Base-by-base conservation (phyloP, 2,113 vertebrate genomes). In the Python bivittatus region DNA sequence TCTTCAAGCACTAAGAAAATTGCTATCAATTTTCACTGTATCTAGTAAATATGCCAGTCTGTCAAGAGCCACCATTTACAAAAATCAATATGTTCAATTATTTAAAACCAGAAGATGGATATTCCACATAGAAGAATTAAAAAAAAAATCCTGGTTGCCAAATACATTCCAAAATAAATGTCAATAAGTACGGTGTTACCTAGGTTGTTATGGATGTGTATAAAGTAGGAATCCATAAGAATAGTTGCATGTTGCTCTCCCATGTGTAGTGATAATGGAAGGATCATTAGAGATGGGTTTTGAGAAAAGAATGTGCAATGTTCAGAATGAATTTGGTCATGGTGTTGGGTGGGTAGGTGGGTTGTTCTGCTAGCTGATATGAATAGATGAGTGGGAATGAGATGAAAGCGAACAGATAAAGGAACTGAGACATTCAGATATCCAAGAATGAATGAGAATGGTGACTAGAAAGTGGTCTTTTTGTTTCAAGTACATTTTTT, bases 1-100 rank as follows among this genome's bases (percentile, higher is more conserved):
- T 97, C 97, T 97, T 95, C 54, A 97, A 96, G 97, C 96, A 95
- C 96, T 97, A 98, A 98, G 95, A 97, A 97, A 96, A 96, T 97
- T 97, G 97, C 96, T 97, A 97, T 95, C 95, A 97, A 96, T 96
- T 97, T 97, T 96, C 98, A 97, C 93, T 95, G 95, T 98, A 98
- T 97, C 97, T 96, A 94, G 96, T 98, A 98, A 98, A 98, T 97
- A 98, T 97, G 97, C 93, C 97, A 98, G 91, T 97, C 97, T 96
- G 97, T 95, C 95, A 97, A 97, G 95, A 97, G 97, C 97, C 95
- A 97, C 96, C 96, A 98, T 98, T 97, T 97, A 96, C 92, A 96
- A 96, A 97, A 97, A 96, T 92, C 94, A 88, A 61, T 88, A 97
- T 96, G 96, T 96, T 96, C 87, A 72, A 97, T 96, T 96, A 97